Evolutionary conservation across 2,113 vertebrate genomes (phyloP), one percentile per base, ranked within the genome.

Genomic region (Xenotilapia flavipinnis): DNA sequence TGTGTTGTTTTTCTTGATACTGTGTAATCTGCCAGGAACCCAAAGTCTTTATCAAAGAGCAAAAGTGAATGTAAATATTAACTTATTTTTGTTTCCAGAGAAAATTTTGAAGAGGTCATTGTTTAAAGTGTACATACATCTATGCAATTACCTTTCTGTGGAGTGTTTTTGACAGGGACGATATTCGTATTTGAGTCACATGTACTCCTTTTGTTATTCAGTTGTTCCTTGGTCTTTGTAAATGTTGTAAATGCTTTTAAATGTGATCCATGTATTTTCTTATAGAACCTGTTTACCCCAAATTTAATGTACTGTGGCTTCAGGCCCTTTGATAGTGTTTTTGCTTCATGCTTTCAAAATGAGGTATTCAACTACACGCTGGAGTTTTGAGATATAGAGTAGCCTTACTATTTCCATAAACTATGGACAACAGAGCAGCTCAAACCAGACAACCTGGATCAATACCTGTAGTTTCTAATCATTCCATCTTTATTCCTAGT

Each of bases 31-130:
- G 15, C 10, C 73, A 80, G 77, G 58, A 85, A 87, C 49, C 82
- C 86, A 90, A 89, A 91, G 89, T 87, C 73, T 93, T 87, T 82
- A 79, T 73, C 26, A 58, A 89, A 83, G 42, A 75, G 47, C 36
- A 86, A 87, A 86, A 84, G 47, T 86, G 21, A 85, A 28, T 95
- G 95, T 96, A 95, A 90, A 96, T 95, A 93, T 86, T 96, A 95
- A 96, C 81, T 95, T 95, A 95, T 96, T 96, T 94, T 93, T 90
- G 73, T 81, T 54, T 84, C 28, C 38, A 38, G 38, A 33, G 11
- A 51, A 36, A 28, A n/a, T 53, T 70, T 65, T 40, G 28, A 68
- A 81, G 58, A 62, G 31, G 83, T 89, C 47, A 54, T 14, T 89
- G 62, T 85, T 89, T 75, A 17, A 88, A 88, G 86, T 95, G 92